Base-by-base conservation (phyloP, 2,797 vertebrate species). In the Falco columbarius region DNA sequence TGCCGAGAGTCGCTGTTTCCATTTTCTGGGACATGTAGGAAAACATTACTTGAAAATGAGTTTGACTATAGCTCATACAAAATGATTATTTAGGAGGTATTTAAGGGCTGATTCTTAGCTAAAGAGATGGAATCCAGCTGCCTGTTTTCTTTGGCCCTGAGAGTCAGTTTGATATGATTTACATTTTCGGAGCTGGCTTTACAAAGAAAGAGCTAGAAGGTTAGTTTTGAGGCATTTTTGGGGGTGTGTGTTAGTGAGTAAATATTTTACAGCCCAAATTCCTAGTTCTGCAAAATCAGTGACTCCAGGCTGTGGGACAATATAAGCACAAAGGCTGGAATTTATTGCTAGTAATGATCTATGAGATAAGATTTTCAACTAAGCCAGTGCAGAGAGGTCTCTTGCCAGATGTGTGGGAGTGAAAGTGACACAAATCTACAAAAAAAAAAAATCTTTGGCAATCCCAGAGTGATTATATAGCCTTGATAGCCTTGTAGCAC, bases 381-480 rank as follows among this genome's bases (percentile, higher is more conserved):
- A 86, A 94, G 89, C 65, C 79, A 86, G 81, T 47, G 54, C 86
- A 88, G 89, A 76, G 62, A 77, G 81, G 65, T 81, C 85, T 87
- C 58, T 83, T 96, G 95, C 96, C 96, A 97, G 96, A 96, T 97
- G 94, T 93, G 96, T 93, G 72, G 95, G 96, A 96, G 96, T 96
- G 96, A 95, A 95, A 95, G 89, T 94, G 96, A 97, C 96, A 96
- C 89, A 93, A 93, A 95, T 86, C 52, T 91, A 72, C 2, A 2
- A 66, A 68, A 32, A 30, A 80, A 88, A 93, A 32, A 74, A 29
- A 30, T 58, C 74, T 96, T 63, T 95, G 96, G 94, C 95, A 94
- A 87, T 83, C 77, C 63, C 44, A 58, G 34, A 61, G 54, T 56
- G 75, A 94, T 92, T 93, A 89, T n/a, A 73, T 9, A 91, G 92